These are phyloP conservation scores for Ginglymostoma cirratum DNA, from an alignment of 2,113 vertebrate genomes.

Conservation along the genomic window DNA sequence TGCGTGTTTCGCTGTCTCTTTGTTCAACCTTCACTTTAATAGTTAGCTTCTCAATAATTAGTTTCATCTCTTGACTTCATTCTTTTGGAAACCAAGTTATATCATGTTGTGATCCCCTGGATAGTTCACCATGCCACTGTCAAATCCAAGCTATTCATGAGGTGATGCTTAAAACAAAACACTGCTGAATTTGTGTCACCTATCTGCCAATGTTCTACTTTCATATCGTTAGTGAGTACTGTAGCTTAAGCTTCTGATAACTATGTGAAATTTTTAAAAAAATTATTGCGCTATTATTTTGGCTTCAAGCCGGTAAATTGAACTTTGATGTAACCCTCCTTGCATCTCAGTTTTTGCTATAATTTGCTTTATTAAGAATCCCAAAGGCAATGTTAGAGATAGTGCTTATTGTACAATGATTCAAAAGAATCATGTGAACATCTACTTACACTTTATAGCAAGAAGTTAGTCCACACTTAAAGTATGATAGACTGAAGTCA, in stretches of 20 bases:
- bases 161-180: neutral
- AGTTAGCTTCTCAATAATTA: neutral
- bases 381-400: neutral
- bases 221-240: neutral
- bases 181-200: neutral
- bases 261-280: neutral
- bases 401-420: neutral
- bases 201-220: neutral
- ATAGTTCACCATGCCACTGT: neutral
- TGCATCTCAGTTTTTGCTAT: neutral
- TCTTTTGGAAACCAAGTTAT: neutral
- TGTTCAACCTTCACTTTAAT: neutral
- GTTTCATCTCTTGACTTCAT: neutral
- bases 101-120: neutral
- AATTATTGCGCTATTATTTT: neutral
- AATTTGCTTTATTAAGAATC: slow-evolving; percentile 26
- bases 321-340: neutral
- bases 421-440: neutral
- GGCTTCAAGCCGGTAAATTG: neutral
- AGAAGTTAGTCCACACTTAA: neutral
- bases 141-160: neutral
- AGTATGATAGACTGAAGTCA: neutral
- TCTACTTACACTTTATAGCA: neutral
- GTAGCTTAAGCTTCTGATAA: neutral
- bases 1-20: too few species aligned